phyloP scores from a whole-genome alignment of 1,140 invertebrate species.

The Periplaneta americana region DNA sequence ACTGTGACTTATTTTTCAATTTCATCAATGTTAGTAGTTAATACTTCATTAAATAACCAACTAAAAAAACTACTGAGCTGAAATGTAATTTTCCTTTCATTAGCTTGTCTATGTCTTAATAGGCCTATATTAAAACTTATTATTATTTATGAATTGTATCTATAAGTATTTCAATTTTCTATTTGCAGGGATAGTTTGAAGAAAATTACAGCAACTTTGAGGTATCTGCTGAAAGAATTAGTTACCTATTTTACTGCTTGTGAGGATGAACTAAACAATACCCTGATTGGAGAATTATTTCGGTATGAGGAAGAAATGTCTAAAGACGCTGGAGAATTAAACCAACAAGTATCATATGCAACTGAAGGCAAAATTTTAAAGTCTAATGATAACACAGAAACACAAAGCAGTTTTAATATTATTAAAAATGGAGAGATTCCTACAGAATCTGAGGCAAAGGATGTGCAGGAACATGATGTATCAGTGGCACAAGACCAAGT shows the following conservation, averaged over 20 bases:
- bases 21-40: no score
- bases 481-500: background rate
- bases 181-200: conserved; percentile 48
- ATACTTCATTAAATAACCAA: no score
- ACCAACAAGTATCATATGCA: background rate
- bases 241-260: conserved; percentile 64
- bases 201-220: conserved; percentile 48
- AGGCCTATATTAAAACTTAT: no score
- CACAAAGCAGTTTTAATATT: background rate
- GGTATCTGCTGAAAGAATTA: conserved; percentile 55
- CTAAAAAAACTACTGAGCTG: no score
- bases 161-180: no score
- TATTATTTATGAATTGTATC: no score
- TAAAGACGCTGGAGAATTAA: background rate
- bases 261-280: conserved; percentile 71
- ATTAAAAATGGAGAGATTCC: background rate
- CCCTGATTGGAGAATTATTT: conserved; percentile 55
- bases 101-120: no score
- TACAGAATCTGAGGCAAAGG: background rate
- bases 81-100: no score
- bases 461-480: background rate
- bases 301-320: background rate
- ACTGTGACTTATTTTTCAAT: no score
- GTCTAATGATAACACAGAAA: background rate
- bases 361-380: background rate